Percentiles rank a stretch among this genome's conserved stretches.
Conservation (phyloP, 2,113 vertebrate species). For the Pteropus alecto region DNA sequence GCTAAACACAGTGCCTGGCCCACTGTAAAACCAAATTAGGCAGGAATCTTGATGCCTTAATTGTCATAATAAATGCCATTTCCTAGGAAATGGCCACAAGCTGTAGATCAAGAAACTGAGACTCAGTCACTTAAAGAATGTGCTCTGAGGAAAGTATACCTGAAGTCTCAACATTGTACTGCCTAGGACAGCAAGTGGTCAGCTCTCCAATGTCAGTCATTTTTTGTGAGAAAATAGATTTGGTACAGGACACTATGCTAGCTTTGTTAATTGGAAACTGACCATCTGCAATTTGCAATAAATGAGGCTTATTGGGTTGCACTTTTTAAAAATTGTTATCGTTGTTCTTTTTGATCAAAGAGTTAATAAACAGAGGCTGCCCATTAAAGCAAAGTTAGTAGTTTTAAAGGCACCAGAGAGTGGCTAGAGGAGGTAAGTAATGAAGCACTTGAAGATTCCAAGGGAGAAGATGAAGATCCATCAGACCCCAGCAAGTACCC, state of each 20-base stretch:
- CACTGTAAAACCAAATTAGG: neutral
- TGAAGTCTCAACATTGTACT: neutral
- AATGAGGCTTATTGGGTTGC: neutral
- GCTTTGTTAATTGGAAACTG: neutral
- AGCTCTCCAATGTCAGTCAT: neutral
- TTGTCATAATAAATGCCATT: neutral
- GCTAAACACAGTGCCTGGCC: neutral
- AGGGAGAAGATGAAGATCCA: neutral
- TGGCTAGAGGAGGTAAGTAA: neutral
- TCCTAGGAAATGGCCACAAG: neutral
- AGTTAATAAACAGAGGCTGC: conserved; percentile 36
- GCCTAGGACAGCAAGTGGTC: rapidly evolving
- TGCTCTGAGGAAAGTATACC: neutral
- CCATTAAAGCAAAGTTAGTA: neutral
- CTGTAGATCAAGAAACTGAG: neutral
- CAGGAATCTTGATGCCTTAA: neutral
- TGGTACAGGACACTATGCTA: neutral
- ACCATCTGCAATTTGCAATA: neutral
- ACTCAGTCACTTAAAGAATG: neutral
- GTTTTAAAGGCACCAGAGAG: neutral
- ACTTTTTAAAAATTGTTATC: neutral
- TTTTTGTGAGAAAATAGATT: neutral
- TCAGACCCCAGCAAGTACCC: neutral
- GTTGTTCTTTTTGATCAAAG: neutral
- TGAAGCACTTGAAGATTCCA: neutral